Percentiles rank a stretch among this genome's conserved stretches.
Evolutionary conservation across 2,888 invertebrate species (phyloP).

Genomic region (Agriopis leucophaearia): DNA sequence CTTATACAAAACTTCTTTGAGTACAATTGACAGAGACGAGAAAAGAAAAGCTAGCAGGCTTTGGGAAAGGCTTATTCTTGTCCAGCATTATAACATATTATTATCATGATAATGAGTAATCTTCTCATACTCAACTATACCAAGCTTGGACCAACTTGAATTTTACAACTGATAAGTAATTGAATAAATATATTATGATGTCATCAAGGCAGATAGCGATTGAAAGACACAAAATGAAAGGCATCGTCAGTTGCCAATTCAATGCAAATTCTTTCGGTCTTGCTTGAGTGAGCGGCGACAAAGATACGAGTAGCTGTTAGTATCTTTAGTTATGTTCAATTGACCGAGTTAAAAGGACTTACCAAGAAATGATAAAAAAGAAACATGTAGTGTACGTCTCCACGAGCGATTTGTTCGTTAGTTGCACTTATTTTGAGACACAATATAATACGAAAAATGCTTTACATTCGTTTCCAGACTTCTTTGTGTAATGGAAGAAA

Average conservation of each 20-base stretch:
- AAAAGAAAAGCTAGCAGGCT: too few species aligned
- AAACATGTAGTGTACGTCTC: not conserved
- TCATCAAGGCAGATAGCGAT: not conserved
- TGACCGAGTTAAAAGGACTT: conserved; percentile 41
- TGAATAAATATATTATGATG: not conserved
- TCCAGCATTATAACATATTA: too few species aligned
- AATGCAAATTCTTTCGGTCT: conserved; percentile 42
- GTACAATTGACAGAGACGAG: too few species aligned
- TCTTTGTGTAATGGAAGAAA: not conserved
- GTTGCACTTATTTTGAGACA: too few species aligned
- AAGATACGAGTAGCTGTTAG: conserved; percentile 41
- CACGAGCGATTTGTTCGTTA: not conserved
- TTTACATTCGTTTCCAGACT: not conserved
- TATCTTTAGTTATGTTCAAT: conserved; percentile 39
- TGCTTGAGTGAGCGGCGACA: conserved; percentile 46
- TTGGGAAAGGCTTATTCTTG: too few species aligned
- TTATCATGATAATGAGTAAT: too few species aligned
- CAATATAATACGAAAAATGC: not conserved
- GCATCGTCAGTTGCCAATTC: conserved; percentile 20
- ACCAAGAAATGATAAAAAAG: conserved; percentile 28
- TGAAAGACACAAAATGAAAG: conserved; percentile 19
- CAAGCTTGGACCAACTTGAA: too few species aligned
- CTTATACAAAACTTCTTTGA: too few species aligned
- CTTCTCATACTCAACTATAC: too few species aligned
- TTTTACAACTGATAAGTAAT: too few species aligned